Evolutionary conservation across 1,140 invertebrate species (phyloP).

Genomic region (Dufourea novaeangliae): DNA sequence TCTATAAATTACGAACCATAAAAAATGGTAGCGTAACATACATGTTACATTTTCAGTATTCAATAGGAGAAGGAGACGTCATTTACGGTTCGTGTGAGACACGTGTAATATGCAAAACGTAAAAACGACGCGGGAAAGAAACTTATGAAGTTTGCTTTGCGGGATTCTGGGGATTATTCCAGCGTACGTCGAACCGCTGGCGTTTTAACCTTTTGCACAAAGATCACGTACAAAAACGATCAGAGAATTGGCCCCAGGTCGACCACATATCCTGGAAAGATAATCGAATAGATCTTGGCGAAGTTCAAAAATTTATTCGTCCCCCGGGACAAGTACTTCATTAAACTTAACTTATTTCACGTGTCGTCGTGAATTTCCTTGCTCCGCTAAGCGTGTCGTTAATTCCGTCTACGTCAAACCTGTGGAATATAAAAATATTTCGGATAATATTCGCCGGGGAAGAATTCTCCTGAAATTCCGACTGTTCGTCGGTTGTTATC

Average conservation of each 20-base stretch:
- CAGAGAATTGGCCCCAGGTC: constrained; percentile 16
- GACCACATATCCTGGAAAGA: neutral
- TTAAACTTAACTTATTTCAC: constrained; percentile 2
- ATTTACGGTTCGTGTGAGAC: neutral
- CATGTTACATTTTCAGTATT: neutral
- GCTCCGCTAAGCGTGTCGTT: neutral
- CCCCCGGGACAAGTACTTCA: neutral
- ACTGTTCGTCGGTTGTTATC: neutral
- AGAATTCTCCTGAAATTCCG: neutral
- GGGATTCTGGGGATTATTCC: constrained; percentile 36
- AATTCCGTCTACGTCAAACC: neutral
- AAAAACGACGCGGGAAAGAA: constrained; percentile 10
- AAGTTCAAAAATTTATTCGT: constrained; percentile 27
- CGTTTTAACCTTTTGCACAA: constrained; percentile 15
- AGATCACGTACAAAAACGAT: constrained; percentile 35
- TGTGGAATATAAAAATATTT: neutral
- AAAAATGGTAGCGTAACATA: too few species aligned
- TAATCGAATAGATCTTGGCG: constrained; percentile 10
- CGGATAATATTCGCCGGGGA: neutral
- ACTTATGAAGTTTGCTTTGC: constrained; percentile 24
- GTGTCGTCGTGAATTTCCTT: neutral
- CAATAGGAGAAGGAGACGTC: too few species aligned
- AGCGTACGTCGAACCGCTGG: constrained; percentile 5
- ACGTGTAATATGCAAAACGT: neutral
- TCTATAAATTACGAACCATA: too few species aligned